Conservation (phyloP, 2,113 vertebrate genomes). For the Balaenoptera acutorostrata region DNA sequence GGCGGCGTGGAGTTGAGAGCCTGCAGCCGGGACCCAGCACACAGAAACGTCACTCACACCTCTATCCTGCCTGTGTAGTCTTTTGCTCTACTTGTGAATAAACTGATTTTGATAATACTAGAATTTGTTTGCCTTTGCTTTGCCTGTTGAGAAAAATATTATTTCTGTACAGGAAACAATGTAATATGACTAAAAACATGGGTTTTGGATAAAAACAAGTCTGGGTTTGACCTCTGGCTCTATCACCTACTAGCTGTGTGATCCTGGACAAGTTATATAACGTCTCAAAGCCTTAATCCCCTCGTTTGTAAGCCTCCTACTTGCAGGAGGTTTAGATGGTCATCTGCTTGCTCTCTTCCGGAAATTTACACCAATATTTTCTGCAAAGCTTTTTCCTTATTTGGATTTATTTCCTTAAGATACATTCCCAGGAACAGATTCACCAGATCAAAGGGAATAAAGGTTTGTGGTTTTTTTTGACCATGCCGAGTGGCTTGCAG, state of each 20-base stretch:
- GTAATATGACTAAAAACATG: not conserved
- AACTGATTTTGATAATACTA: not conserved
- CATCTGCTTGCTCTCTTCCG: not conserved
- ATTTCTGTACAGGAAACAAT: not conserved
- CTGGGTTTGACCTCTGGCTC: not conserved
- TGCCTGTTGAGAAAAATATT: not conserved
- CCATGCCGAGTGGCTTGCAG: too few relatives aligned
- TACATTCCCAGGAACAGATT: not conserved
- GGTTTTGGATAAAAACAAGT: not conserved
- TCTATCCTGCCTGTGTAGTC: not conserved
- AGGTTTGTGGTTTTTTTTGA: too few relatives aligned
- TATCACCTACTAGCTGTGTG: not conserved
- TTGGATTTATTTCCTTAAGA: not conserved
- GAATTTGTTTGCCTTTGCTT: not conserved
- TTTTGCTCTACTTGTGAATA: not conserved
- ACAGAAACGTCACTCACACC: accelerated
- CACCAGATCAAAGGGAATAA: not conserved
- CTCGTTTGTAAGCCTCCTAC: not conserved
- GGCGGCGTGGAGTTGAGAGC: not conserved
- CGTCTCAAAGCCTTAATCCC: not conserved
- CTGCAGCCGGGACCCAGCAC: accelerated
- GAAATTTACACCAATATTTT: not conserved
- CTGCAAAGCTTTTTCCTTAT: not conserved
- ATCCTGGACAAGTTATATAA: not conserved
- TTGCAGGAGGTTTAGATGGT: not conserved